These are phyloP conservation scores for Pempheris klunzingeri DNA, from an alignment of 2,797 vertebrate genomes.

Conservation along the genomic window DNA sequence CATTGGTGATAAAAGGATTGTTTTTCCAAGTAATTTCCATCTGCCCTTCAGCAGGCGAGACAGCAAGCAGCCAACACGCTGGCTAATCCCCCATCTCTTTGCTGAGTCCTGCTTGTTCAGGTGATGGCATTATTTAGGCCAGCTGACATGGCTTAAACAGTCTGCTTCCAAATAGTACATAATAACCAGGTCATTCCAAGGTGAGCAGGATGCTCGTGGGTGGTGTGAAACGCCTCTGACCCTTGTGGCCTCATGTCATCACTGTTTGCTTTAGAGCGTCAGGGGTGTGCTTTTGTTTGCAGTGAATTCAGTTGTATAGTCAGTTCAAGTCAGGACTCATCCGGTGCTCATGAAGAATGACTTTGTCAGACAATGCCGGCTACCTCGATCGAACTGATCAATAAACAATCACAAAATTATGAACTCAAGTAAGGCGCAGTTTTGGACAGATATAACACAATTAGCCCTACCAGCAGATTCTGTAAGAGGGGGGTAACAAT, in stretches of 20 bases:
- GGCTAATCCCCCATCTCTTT: slow-evolving; percentile 66
- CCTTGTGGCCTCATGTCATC: slow-evolving; percentile 25
- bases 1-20: slow-evolving; percentile 78
- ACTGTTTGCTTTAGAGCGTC: slow-evolving; percentile 10
- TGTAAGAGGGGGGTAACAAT: background rate
- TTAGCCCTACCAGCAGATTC: too few relatives aligned
- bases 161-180: slow-evolving; percentile 52
- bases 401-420: slow-evolving; percentile 40
- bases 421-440: background rate
- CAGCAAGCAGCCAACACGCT: slow-evolving; percentile 57
- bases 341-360: slow-evolving; percentile 17
- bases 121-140: slow-evolving; percentile 71
- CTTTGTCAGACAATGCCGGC: background rate
- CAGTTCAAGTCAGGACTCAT: slow-evolving; percentile 20
- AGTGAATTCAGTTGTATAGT: slow-evolving; percentile 21
- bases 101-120: slow-evolving; percentile 70
- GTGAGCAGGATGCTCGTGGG: slow-evolving; percentile 34
- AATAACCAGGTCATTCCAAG: slow-evolving; percentile 67
- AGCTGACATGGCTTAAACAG: slow-evolving; percentile 70
- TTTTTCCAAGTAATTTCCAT: slow-evolving; percentile 76
- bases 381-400: slow-evolving; percentile 23
- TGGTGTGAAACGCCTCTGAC: slow-evolving; percentile 39
- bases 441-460: background rate
- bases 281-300: slow-evolving; percentile 4
- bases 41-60: slow-evolving; percentile 75